These are phyloP conservation scores for Oscheius sp. DNA, from an alignment of 2,888 invertebrate genomes.

Conservation along the genomic window DNA sequence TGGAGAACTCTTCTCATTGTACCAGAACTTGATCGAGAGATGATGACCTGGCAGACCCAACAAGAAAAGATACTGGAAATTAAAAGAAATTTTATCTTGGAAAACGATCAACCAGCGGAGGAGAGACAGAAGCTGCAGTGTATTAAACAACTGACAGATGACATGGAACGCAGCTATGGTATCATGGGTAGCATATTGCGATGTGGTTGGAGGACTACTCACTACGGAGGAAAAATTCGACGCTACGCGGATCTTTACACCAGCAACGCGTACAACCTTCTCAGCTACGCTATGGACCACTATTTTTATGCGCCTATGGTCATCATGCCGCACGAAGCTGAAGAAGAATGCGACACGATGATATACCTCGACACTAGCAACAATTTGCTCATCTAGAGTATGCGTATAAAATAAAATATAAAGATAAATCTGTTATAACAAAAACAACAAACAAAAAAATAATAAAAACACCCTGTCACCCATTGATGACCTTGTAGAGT, in stretches of 20 bases:
- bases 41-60: background rate
- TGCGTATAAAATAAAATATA: too few relatives aligned
- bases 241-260: conserved; percentile 29
- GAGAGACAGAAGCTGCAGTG: background rate
- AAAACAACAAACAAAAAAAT: conserved; percentile 14
- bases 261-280: conserved; percentile 18
- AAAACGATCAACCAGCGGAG: conserved; percentile 73
- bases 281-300: conserved; percentile 10
- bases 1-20: conserved; percentile 99
- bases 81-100: background rate
- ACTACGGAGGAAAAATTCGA: conserved; percentile 3
- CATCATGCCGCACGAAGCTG: conserved; percentile 20
- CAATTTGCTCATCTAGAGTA: too few relatives aligned
- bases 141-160: conserved; percentile 6
- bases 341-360: too few relatives aligned
- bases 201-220: conserved; percentile 18
- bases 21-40: conserved; percentile 89
- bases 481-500: conserved; percentile 15
- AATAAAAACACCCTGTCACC: background rate
- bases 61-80: conserved; percentile 11
- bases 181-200: conserved; percentile 5
- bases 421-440: conserved; percentile 3
- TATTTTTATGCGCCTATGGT: conserved; percentile 15
- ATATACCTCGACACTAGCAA: too few relatives aligned
- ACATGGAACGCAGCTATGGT: conserved; percentile 9